A percentile compares a stretch with the other conserved stretches of the same genome.
Conservation (phyloP, 2,888 invertebrate species). For the Automeris io region DNA sequence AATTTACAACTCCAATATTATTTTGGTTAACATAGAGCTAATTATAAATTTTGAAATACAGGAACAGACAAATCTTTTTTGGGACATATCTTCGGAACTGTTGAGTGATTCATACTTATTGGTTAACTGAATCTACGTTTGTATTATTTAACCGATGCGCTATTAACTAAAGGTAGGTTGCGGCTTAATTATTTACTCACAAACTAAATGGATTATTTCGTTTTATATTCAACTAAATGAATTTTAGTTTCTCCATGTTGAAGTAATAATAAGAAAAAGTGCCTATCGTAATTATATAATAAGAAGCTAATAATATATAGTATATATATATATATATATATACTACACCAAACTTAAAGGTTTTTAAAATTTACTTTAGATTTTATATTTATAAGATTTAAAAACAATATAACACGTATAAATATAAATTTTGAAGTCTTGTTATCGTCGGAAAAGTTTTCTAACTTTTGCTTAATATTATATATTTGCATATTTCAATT, state of each 20-base stretch:
- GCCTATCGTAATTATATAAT: too few relatives aligned
- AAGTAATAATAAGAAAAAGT: too few relatives aligned
- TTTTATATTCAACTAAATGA: not conserved
- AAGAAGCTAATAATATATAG: too few relatives aligned
- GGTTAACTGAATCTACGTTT: constrained; percentile 9
- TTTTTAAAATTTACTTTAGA: too few relatives aligned
- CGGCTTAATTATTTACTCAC: not conserved
- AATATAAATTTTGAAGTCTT: too few relatives aligned
- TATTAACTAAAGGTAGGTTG: not conserved
- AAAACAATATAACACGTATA: too few relatives aligned
- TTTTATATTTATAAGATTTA: too few relatives aligned
- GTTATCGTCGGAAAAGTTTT: too few relatives aligned
- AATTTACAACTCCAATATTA: constrained; percentile 28
- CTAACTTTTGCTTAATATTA: too few relatives aligned
- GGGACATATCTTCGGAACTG: constrained; percentile 27
- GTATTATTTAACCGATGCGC: not conserved
- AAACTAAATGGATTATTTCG: not conserved
- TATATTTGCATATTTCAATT: too few relatives aligned
- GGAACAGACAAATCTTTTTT: constrained; percentile 25
- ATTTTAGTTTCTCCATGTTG: not conserved
- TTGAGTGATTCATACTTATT: constrained; percentile 35
- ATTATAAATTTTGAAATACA: constrained; percentile 36
- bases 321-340: too few relatives aligned
- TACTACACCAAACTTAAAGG: too few relatives aligned
- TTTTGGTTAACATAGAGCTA: constrained; percentile 41